Conservation (phyloP, 2,113 vertebrate genomes). For the Gymnocephalus cernua region DNA sequence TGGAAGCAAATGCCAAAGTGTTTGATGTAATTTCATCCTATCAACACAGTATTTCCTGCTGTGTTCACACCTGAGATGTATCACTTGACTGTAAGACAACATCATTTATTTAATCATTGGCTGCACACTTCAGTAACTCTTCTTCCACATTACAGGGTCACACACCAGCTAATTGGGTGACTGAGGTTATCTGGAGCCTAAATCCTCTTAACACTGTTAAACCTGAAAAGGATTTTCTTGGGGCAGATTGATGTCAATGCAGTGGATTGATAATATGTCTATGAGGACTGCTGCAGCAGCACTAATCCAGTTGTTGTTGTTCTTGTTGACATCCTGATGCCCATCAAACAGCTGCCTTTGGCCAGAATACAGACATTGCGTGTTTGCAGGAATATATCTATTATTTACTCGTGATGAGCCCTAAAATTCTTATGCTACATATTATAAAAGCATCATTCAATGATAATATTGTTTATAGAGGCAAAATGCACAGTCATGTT, state of each 20-base stretch:
- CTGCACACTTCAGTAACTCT: neutral
- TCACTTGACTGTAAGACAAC: neutral
- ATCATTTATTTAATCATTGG: fast-evolving
- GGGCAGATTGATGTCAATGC: conserved; percentile 52
- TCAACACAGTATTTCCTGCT: neutral
- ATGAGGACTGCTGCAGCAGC: conserved; percentile 41
- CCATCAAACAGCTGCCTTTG: conserved; percentile 63
- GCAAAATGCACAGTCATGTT: conserved; percentile 13
- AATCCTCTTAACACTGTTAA: conserved; percentile 74
- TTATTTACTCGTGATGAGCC: neutral
- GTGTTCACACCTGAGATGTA: neutral
- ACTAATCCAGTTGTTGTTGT: conserved; percentile 74
- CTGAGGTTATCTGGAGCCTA: conserved; percentile 40
- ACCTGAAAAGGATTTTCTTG: conserved; percentile 54
- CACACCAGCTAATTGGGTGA: conserved; percentile 35
- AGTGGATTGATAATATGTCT: conserved; percentile 52
- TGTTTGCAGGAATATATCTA: neutral
- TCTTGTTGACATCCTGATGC: conserved; percentile 64
- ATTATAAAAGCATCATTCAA: neutral
- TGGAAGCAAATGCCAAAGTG: neutral
- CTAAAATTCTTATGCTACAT: neutral
- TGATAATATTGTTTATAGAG: neutral
- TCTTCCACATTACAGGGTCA: conserved; percentile 3
- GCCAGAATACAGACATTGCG: neutral
- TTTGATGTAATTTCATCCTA: neutral